Conservation (phyloP, 2,888 invertebrate species). For the Drosophila leonis region DNA sequence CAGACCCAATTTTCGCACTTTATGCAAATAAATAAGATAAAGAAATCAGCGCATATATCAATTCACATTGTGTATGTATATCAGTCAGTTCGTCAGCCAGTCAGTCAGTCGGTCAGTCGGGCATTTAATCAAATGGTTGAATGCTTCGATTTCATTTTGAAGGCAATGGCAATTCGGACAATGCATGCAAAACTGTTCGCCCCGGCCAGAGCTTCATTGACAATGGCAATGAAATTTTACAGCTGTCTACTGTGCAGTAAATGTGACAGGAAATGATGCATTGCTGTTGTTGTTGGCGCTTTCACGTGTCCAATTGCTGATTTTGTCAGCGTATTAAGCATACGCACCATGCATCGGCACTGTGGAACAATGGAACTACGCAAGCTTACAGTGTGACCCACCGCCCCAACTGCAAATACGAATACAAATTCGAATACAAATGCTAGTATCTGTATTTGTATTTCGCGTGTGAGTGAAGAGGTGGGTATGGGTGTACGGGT, state of each 20-base stretch:
- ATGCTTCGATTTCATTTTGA: slow-evolving; percentile 58
- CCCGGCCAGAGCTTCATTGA: slow-evolving; percentile 55
- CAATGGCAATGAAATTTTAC: slow-evolving; percentile 70
- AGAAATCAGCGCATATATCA: slow-evolving; percentile 52
- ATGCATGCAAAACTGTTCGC: slow-evolving; percentile 67
- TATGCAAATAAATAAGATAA: slow-evolving; percentile 51
- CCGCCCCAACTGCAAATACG: slow-evolving; percentile 18
- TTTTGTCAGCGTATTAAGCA: slow-evolving; percentile 46
- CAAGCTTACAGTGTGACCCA: slow-evolving; percentile 27
- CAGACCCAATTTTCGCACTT: slow-evolving; percentile 58
- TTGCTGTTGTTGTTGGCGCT: slow-evolving; percentile 11
- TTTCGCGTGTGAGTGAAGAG: not conserved
- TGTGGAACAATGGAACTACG: slow-evolving; percentile 6
- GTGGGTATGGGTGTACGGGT: not conserved
- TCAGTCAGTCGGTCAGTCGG: slow-evolving; percentile 31
- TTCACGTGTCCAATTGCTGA: slow-evolving; percentile 67
- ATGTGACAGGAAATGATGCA: slow-evolving; percentile 57
- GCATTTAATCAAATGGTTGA: slow-evolving; percentile 55
- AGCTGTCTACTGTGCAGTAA: slow-evolving; percentile 28
- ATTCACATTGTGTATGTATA: slow-evolving; percentile 42
- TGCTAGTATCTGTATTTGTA: not conserved
- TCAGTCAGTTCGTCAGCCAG: slow-evolving; percentile 14
- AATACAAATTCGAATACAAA: slow-evolving; percentile 13
- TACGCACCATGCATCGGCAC: slow-evolving; percentile 60
- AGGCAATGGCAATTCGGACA: slow-evolving; percentile 61